phyloP scores from a whole-genome alignment of 2,113 vertebrate species.

The Peucedramus taeniatus region DNA sequence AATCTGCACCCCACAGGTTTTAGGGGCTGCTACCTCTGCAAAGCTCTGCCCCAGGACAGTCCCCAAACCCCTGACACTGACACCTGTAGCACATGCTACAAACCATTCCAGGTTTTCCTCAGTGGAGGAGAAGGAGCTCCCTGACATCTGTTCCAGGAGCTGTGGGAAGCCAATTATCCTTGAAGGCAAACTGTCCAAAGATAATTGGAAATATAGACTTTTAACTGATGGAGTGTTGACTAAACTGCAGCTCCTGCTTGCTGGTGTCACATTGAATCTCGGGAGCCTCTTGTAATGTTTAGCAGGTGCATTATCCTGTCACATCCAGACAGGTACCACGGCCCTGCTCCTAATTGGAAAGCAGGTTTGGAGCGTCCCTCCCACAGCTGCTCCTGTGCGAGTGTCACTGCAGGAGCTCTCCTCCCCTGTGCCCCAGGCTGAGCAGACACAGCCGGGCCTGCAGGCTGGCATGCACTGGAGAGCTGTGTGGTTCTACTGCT shows the following conservation, averaged over 20 bases:
- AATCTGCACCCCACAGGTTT: background rate
- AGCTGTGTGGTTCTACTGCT: fast-evolving
- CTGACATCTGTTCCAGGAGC: slow-evolving; percentile 22
- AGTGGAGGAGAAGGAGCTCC: background rate
- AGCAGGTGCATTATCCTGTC: slow-evolving; percentile 57
- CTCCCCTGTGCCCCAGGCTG: background rate
- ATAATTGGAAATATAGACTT: slow-evolving; percentile 68
- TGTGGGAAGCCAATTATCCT: slow-evolving; percentile 67
- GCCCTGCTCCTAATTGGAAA: background rate
- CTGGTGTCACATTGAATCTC: slow-evolving; percentile 39
- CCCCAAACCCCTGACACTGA: background rate
- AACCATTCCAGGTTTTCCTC: background rate
- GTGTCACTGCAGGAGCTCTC: background rate
- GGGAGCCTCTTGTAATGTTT: slow-evolving; percentile 9
- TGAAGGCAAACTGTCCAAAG: slow-evolving; percentile 37
- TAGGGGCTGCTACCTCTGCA: background rate
- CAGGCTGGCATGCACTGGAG: background rate
- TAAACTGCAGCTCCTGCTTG: slow-evolving; percentile 16
- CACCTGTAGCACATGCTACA: background rate
- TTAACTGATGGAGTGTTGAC: slow-evolving; percentile 57
- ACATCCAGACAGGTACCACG: background rate
- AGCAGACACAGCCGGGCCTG: background rate
- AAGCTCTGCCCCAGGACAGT: background rate
- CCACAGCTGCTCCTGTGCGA: background rate
- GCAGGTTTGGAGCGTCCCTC: background rate